phyloP scores from a whole-genome alignment of 2,797 vertebrate genomes.

The Dendrocincla tyrannina region DNA sequence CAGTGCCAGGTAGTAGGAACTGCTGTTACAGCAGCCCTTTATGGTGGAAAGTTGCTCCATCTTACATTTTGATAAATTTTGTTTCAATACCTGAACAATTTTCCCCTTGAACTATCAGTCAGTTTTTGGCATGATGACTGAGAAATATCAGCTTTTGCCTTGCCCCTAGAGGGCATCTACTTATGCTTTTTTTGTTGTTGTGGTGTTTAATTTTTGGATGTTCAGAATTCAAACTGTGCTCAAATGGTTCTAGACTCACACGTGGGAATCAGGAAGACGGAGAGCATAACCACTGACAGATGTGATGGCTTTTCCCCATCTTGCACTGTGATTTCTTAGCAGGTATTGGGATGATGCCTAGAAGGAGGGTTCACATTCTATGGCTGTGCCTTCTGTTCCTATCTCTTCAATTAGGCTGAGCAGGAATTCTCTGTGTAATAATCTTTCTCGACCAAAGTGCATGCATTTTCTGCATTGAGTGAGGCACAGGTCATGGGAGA shows the following conservation, averaged over 20 bases:
- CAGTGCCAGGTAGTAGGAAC: neutral
- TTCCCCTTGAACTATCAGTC: neutral
- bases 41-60: neutral
- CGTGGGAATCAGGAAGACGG: accelerated
- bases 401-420: neutral
- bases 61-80: neutral
- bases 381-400: neutral
- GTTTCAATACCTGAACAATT: neutral
- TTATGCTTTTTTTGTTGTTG: neutral
- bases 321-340: neutral
- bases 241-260: neutral
- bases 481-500: neutral
- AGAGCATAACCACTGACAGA: neutral
- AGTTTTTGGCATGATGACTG: neutral
- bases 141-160: neutral
- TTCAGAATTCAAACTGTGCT: neutral
- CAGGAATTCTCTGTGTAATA: neutral
- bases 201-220: neutral
- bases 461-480: neutral
- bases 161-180: neutral
- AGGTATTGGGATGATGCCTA: neutral
- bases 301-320: neutral
- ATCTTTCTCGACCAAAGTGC: neutral
- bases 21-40: neutral
- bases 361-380: neutral